Evolutionary conservation across 2,888 invertebrate species (phyloP).

Genomic region (Acholoe squamosa): DNA sequence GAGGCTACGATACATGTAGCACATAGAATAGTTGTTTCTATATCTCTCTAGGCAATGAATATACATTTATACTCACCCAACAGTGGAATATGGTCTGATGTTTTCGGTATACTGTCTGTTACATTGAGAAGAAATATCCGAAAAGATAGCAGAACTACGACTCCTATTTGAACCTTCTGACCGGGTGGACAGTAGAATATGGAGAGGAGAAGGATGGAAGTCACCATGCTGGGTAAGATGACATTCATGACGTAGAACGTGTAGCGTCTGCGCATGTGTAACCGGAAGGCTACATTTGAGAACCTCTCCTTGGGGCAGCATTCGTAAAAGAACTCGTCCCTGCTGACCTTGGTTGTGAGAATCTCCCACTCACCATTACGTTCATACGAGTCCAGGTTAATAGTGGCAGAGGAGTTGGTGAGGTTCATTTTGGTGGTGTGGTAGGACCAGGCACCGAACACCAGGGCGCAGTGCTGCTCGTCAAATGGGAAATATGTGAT

Average conservation of each 20-base stretch:
- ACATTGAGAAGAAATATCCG: conserved; percentile 69
- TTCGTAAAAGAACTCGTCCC: conserved; percentile 71
- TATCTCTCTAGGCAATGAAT: not conserved
- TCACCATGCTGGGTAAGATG: conserved; percentile 69
- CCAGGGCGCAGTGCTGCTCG: conserved; percentile 67
- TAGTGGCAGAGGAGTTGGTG: conserved; percentile 65
- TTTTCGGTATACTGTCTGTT: conserved; percentile 70
- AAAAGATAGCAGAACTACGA: conserved; percentile 69
- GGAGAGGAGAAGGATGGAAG: conserved; percentile 68
- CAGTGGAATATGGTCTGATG: conserved; percentile 69
- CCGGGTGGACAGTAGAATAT: conserved; percentile 70
- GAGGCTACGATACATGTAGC: not conserved
- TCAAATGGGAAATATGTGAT: conserved; percentile 74
- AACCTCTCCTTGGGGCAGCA: conserved; percentile 67
- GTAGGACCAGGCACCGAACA: conserved; percentile 70
- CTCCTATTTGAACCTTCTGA: conserved; percentile 69
- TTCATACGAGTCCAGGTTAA: conserved; percentile 71
- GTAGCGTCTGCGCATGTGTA: conserved; percentile 68
- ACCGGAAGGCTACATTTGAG: conserved; percentile 63
- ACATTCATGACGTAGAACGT: conserved; percentile 70
- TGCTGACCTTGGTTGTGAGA: conserved; percentile 64
- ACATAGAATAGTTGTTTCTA: not conserved
- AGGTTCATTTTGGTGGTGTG: conserved; percentile 72
- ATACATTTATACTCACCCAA: conserved; percentile 68
- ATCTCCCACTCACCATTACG: conserved; percentile 72